Evolutionary conservation across 2,113 vertebrate species (phyloP).

Genomic region (Carassius carassius): DNA sequence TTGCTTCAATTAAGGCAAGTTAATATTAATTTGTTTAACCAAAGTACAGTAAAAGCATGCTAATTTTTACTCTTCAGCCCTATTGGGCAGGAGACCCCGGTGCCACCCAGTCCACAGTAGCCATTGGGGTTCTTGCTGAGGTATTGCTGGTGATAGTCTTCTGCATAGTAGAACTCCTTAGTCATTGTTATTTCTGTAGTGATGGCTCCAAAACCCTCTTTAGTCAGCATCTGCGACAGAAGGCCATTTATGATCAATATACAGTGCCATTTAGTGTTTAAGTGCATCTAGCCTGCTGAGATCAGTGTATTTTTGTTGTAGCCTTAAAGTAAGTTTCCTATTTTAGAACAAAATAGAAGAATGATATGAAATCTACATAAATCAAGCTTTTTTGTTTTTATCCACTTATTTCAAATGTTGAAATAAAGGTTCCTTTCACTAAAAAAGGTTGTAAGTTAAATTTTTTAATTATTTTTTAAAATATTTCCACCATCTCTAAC

Average conservation of each 20-base stretch:
- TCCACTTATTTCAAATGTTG: too few relatives aligned
- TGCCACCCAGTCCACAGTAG: slow-evolving; percentile 87
- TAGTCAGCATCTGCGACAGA: slow-evolving; percentile 71
- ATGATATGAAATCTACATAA: background rate
- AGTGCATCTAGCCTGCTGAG: background rate
- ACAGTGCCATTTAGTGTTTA: background rate
- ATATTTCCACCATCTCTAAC: too few relatives aligned
- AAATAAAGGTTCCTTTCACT: too few relatives aligned
- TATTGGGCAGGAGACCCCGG: slow-evolving; percentile 83
- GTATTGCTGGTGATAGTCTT: slow-evolving; percentile 96
- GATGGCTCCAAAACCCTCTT: slow-evolving; percentile 73
- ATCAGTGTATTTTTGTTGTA: background rate
- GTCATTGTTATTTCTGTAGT: slow-evolving; percentile 83
- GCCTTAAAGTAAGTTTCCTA: background rate
- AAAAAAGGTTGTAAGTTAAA: too few relatives aligned
- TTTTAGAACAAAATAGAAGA: background rate
- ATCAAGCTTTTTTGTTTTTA: background rate
- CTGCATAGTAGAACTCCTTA: slow-evolving; percentile 83
- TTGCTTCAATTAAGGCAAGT: background rate
- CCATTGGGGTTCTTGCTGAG: slow-evolving; percentile 86
- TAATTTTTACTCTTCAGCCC: slow-evolving; percentile 61
- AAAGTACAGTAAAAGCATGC: background rate
- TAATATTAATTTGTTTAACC: background rate
- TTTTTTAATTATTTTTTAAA: too few relatives aligned
- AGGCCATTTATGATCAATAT: background rate